Percentiles rank a stretch among this genome's conserved stretches.
These are phyloP conservation scores for Caiman crocodilus DNA, from an alignment of 2,797 vertebrate species.

Conservation along the genomic window DNA sequence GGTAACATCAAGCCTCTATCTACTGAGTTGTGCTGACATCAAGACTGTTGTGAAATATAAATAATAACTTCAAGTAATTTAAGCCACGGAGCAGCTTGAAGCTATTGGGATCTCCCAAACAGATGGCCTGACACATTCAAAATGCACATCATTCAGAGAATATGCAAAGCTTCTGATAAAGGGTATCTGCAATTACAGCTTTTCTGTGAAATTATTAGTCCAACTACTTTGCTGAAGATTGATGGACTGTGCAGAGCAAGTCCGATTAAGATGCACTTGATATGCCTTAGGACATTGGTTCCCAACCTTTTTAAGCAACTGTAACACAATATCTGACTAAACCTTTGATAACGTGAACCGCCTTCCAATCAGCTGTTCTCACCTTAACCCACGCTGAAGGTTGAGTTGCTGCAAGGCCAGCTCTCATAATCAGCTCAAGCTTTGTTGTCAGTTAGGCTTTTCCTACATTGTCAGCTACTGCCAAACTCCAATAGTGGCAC, in stretches of 20 bases:
- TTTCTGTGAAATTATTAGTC: neutral
- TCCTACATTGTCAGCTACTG: neutral
- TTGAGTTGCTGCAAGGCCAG: neutral
- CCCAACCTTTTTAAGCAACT: neutral
- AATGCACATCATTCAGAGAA: slow-evolving; percentile 7
- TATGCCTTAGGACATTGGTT: neutral
- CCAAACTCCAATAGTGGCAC: neutral
- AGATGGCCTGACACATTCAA: slow-evolving; percentile 58
- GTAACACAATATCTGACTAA: neutral
- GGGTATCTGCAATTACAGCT: neutral
- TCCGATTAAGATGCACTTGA: neutral
- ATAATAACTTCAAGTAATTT: slow-evolving; percentile 30
- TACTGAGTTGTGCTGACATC: neutral
- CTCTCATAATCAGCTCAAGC: neutral
- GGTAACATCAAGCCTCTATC: neutral
- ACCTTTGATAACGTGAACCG: rapidly evolving
- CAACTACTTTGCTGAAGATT: neutral
- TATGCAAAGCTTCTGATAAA: slow-evolving; percentile 5
- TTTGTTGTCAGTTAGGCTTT: neutral
- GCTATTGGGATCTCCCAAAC: slow-evolving; percentile 52
- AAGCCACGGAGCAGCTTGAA: slow-evolving; percentile 47
- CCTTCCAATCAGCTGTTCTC: neutral
- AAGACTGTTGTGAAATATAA: slow-evolving; percentile 16
- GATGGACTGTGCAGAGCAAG: neutral
- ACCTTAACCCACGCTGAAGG: rapidly evolving